phyloP scores from a whole-genome alignment of 1,140 invertebrate species.

The Orius laevigatus region DNA sequence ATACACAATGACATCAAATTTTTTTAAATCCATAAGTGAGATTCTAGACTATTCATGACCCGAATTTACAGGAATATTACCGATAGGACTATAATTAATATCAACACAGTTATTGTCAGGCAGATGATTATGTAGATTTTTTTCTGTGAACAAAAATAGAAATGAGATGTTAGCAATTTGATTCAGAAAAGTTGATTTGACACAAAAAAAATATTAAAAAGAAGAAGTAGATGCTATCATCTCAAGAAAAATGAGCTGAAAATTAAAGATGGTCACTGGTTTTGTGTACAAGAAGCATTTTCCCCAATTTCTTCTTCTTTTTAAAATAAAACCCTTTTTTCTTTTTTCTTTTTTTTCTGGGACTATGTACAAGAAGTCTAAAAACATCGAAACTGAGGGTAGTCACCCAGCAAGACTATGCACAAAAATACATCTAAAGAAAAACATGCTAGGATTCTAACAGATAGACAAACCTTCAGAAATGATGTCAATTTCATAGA shows the following conservation, averaged over 20 bases:
- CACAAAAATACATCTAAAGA: background rate
- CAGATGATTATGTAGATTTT: conserved; percentile 70
- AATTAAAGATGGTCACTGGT: too few relatives aligned
- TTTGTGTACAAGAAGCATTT: too few relatives aligned
- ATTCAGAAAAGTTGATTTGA: background rate
- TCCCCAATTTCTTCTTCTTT: too few relatives aligned
- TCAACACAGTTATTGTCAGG: conserved; percentile 52
- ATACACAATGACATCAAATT: too few relatives aligned
- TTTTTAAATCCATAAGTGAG: too few relatives aligned
- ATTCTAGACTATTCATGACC: background rate
- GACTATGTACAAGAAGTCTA: background rate
- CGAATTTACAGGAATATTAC: conserved; percentile 4
- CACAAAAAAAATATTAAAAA: background rate
- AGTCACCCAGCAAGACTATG: background rate
- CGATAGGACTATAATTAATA: conserved; percentile 55
- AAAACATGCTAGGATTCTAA: background rate
- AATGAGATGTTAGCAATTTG: conserved; percentile 8
- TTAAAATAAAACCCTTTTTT: too few relatives aligned
- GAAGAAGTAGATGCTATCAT: conserved; percentile 1
- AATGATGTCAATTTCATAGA: background rate
- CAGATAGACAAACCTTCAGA: background rate
- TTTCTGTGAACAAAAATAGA: conserved; percentile 64
- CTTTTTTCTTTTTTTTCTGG: background rate
- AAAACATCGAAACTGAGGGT: conserved; percentile 1
- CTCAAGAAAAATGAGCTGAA: background rate